Evolutionary conservation across 1,140 invertebrate species (phyloP), one percentile per base, ranked within the genome.

Genomic region (Zophobas morio): DNA sequence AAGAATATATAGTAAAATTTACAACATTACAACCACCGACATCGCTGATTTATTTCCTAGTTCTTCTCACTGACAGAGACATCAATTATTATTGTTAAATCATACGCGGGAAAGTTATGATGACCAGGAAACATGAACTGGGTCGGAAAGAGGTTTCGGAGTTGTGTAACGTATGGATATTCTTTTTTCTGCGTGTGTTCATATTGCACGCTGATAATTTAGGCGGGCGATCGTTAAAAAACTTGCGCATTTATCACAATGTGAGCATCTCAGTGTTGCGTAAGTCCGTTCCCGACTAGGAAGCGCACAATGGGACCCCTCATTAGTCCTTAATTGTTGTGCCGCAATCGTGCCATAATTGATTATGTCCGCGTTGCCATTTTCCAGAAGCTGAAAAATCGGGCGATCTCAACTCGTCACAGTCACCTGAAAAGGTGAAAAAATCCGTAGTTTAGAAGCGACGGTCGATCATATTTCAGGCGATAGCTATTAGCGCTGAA

Each of bases 51-150:
- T 66, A 66, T 40, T 66, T 66, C 60, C 60, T 66, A 66, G 37
- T 40, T 66, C 37, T 42, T 66, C 37, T 37, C 37, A 32, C 60
- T 66, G 39, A 32, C 60, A 66, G 8, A 37, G 60, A 66, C 60
- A 66, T 66, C 60, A 66, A 66, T 66, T 66, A 60, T 60, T 60
- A 66, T 66, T 66, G 60, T 66, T 66, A 66, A 66, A 66, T 66
- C 60, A 66, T 66, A 40, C 60, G 37, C 60, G 60, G 60, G 60
- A 66, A 66, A 66, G 60, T 66, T 40, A 66, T 66, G 60, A 66
- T 66, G 60, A 66, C 60, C 60, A 66, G 60, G 60, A 66, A 66
- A 66, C 60, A 66, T 66, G 39, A 66, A 66, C 60, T 66, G 60
- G 60, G 60, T 66, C 60, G 60, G 60, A 66, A 66, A 66, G 60